Percentiles rank a stretch among this genome's conserved stretches.
Evolutionary conservation across 2,888 invertebrate genomes (phyloP).

Genomic region (Brenthis daphne): DNA sequence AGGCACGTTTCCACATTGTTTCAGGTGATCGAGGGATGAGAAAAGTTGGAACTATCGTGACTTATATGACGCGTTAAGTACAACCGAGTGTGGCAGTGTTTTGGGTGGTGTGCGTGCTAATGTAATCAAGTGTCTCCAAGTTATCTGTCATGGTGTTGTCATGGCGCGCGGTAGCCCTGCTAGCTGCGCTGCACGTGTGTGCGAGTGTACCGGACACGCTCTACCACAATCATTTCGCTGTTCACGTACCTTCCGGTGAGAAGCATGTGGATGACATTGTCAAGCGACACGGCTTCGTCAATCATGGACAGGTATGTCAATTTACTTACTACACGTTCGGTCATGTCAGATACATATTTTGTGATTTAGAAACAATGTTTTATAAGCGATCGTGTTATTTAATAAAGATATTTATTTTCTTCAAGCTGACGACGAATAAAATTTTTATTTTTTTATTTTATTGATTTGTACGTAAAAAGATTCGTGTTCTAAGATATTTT

Average conservation of each 20-base stretch:
- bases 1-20: constrained; percentile 25
- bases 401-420: background rate
- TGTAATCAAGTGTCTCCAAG: constrained; percentile 48
- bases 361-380: background rate
- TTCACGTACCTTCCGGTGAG: constrained; percentile 89
- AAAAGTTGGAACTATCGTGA: constrained; percentile 25
- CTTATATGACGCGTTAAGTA: constrained; percentile 29
- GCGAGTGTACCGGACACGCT: constrained; percentile 69
- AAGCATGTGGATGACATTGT: constrained; percentile 90
- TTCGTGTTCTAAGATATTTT: no score
- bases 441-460: no score
- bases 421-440: background rate
- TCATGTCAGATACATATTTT: constrained; percentile 2
- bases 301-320: constrained; percentile 92
- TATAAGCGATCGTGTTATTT: background rate
- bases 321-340: background rate
- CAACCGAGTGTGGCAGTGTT: constrained; percentile 29
- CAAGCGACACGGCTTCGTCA: constrained; percentile 91
- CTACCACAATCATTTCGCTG: constrained; percentile 92
- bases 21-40: constrained; percentile 42
- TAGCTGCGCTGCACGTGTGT: constrained; percentile 56
- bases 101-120: constrained; percentile 30
- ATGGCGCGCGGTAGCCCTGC: constrained; percentile 62
- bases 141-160: constrained; percentile 66
- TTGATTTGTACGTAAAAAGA: background rate